phyloP scores from a whole-genome alignment of 1,140 invertebrate genomes.

The Drosophila triauraria region DNA sequence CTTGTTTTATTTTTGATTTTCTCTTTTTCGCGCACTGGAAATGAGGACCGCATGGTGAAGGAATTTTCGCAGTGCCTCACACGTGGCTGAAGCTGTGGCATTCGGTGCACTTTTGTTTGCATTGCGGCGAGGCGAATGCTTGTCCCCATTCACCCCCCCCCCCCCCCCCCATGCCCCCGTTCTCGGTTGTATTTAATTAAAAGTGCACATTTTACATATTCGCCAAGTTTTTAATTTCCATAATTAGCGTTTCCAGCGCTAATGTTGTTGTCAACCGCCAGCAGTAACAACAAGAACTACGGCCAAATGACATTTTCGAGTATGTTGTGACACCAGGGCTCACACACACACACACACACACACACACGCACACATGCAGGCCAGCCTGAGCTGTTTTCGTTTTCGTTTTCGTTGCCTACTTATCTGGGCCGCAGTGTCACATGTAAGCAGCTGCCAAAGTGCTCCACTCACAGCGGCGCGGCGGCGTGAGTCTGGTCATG shows the following conservation, averaged over 20 bases:
- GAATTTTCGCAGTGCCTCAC: conserved; percentile 58
- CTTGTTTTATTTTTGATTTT: conserved; percentile 3
- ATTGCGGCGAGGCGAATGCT: conserved; percentile 43
- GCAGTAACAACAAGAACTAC: conserved; percentile 46
- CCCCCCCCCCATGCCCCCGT: conserved; percentile 13
- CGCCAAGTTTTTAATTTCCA: conserved; percentile 81
- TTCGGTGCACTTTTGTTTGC: conserved; percentile 62
- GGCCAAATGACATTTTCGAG: conserved; percentile 73
- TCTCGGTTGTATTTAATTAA: conserved; percentile 77
- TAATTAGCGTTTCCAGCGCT: conserved; percentile 73
- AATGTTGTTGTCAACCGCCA: conserved; percentile 40
- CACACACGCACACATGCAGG: conserved; percentile 1
- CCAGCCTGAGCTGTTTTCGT: conserved; percentile 50
- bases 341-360: conserved; percentile 26
- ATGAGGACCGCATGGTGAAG: conserved; percentile 18
- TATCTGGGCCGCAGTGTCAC: conserved; percentile 74
- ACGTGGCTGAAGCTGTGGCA: conserved; percentile 64
- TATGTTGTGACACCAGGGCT: conserved; percentile 57
- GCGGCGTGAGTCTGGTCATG: conserved; percentile 10
- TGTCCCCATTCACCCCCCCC: conserved; percentile 20
- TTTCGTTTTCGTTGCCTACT: conserved; percentile 79
- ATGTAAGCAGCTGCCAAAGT: conserved; percentile 64
- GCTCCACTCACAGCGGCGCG: conserved; percentile 34
- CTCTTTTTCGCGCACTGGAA: not conserved
- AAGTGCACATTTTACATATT: conserved; percentile 80